Base-by-base conservation (phyloP, 2,797 vertebrate genomes). In the Pipistrellus nathusii region DNA sequence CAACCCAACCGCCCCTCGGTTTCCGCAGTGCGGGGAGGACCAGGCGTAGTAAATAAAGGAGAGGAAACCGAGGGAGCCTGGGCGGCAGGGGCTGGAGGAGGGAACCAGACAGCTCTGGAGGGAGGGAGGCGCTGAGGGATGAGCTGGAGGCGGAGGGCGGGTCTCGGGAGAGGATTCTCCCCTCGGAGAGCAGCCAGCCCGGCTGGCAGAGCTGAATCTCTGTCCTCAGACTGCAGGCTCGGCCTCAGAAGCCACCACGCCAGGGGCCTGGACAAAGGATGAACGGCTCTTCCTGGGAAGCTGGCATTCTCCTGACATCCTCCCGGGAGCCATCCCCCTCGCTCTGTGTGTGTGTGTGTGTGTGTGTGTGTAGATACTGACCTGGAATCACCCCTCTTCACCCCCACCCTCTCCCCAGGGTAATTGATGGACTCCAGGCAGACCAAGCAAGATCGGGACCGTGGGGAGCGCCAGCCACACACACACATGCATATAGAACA, bases 41-140 rank as follows among this genome's bases (percentile, higher is more conserved):
- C 62, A 92, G 92, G 78, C 97, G 92, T 98, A 98, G 97, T 98
- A 98, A 98, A 98, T 96, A 98, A 94, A 96, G 94, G 93, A 5
- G 23, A 84, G 62, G 66, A 94, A 62, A 80, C 18, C 69, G 85
- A 82, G 83, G 87, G 62, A 66, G 23, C 66, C 94, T 87, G 71
- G 0, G 23, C 59, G 81, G 15, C 77, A 32, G 0, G 8, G 66
- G 73, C 88, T 44, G 14, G 6, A 76, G 38, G 75, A 57, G 2
- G 48, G 35, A 88, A 66, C 20, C 64, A 87, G 48, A 72, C 83
- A 68, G 75, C 17, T 38, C 11, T 3, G 5, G 81, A 53, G 23
- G 82, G 35, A 64, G 12, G 20, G 23, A 75, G 35, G 59, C 10
- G 20, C 17, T 64, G 83, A 77, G 1, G 30, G 48, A 80, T 12